Evolutionary conservation across 1,140 invertebrate species (phyloP).

Genomic region (Temnothorax curvispinosus): DNA sequence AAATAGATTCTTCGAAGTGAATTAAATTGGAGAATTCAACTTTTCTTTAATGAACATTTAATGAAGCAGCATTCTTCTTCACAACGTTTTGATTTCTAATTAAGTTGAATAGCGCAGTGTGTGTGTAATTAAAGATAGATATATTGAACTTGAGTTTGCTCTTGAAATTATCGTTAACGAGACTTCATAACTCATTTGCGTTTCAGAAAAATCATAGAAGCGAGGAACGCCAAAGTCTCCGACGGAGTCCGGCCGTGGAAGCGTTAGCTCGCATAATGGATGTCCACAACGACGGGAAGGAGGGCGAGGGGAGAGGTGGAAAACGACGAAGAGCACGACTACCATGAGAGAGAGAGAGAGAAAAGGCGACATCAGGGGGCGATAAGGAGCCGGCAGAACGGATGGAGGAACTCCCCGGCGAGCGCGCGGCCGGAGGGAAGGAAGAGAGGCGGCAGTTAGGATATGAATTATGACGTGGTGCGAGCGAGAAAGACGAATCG

Average conservation of each 20-base stretch:
- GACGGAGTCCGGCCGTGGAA: constrained; percentile 21
- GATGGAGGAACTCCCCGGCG: constrained; percentile 60
- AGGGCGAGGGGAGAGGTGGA: background rate
- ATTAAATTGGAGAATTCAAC: background rate
- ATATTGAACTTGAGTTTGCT: background rate
- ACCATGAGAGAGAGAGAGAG: constrained; percentile 38
- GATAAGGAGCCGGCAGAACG: constrained; percentile 68
- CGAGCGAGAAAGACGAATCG: constrained; percentile 82
- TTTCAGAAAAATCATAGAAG: constrained; percentile 9
- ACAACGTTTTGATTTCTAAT: background rate
- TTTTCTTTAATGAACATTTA: background rate
- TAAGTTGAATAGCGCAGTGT: background rate
- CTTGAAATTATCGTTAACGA: background rate
- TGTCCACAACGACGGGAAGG: constrained; percentile 37
- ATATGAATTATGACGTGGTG: constrained; percentile 84
- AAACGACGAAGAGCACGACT: constrained; percentile 2
- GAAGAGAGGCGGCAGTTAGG: constrained; percentile 80
- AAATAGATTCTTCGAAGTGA: background rate
- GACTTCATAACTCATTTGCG: background rate
- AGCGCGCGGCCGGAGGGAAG: constrained; percentile 61
- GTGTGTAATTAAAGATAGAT: background rate
- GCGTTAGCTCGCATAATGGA: constrained; percentile 44
- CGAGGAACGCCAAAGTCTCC: background rate
- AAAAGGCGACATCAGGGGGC: constrained; percentile 61
- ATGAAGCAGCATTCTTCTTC: background rate